These are phyloP conservation scores for Gymnobelideus leadbeateri DNA, from an alignment of 2,113 vertebrate genomes.

Conservation along the genomic window DNA sequence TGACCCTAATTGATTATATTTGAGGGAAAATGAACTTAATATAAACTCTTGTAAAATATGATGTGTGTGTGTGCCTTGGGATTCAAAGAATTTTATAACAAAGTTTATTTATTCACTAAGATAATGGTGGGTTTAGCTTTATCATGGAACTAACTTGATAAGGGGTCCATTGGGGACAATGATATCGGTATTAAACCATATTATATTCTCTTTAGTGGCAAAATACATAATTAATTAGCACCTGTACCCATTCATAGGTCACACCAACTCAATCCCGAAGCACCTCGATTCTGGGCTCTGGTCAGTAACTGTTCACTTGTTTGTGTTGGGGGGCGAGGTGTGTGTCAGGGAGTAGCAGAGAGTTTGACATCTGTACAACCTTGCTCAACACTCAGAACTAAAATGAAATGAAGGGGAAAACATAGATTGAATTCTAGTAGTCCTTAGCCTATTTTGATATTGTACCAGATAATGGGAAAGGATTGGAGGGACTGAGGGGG, in stretches of 20 bases:
- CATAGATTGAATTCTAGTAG: background rate
- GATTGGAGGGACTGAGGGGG: too few species aligned
- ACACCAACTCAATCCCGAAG: background rate
- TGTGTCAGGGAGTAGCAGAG: too few species aligned
- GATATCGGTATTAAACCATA: background rate
- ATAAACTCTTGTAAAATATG: background rate
- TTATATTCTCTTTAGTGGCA: background rate
- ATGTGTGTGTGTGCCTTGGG: background rate
- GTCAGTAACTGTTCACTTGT: background rate
- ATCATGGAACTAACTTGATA: background rate
- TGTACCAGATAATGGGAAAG: background rate
- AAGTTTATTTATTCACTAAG: background rate
- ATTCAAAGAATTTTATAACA: background rate
- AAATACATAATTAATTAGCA: background rate
- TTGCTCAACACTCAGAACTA: background rate
- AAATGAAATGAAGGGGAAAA: background rate
- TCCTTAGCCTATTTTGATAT: background rate
- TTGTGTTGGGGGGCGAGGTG: background rate
- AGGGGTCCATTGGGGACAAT: too few species aligned
- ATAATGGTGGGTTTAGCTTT: background rate
- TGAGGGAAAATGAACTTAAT: background rate
- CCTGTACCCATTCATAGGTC: background rate
- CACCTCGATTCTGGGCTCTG: background rate
- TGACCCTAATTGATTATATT: too few species aligned
- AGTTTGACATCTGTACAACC: background rate